Conservation (phyloP, 2,888 invertebrate genomes). For the Tuberolachnus salignus region DNA sequence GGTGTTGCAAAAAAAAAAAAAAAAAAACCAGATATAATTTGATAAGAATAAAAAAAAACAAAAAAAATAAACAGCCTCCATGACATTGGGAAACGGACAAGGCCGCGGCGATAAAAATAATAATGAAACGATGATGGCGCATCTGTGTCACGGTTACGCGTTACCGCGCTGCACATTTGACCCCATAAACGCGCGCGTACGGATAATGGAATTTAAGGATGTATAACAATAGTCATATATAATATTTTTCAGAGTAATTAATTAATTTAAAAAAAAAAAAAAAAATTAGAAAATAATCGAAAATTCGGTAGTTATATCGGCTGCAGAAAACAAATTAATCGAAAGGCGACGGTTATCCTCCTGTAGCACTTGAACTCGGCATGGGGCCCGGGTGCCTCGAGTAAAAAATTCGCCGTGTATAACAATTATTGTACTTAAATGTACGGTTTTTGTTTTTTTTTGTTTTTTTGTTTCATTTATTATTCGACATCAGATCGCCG, state of each 20-base stretch:
- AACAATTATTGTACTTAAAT: neutral
- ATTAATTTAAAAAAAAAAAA: neutral
- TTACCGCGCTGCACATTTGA: slow-evolving; percentile 19
- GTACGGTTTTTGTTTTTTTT: neutral
- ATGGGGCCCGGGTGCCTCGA: neutral
- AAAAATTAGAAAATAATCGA: slow-evolving; percentile 13
- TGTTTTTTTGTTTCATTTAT: neutral
- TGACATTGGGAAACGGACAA: slow-evolving; percentile 44
- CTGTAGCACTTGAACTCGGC: slow-evolving; percentile 26
- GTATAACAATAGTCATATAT: slow-evolving; percentile 22
- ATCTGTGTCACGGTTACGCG: slow-evolving; percentile 49
- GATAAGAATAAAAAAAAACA: slow-evolving; percentile 19
- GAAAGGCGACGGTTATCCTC: neutral
- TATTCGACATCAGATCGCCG: neutral
- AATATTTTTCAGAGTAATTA: slow-evolving; percentile 20
- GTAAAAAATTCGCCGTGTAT: no score
- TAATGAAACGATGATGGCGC: slow-evolving; percentile 16
- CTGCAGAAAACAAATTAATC: neutral
- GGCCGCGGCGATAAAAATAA: slow-evolving; percentile 32
- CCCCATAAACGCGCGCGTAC: slow-evolving; percentile 9
- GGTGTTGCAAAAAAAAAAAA: no score
- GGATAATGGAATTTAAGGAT: slow-evolving; percentile 46
- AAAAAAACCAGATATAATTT: neutral
- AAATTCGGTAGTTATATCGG: no score
- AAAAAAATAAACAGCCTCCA: slow-evolving; percentile 28